phyloP scores from a whole-genome alignment of 2,113 vertebrate genomes.

The Sinocyclocheilus anophthalmus region DNA sequence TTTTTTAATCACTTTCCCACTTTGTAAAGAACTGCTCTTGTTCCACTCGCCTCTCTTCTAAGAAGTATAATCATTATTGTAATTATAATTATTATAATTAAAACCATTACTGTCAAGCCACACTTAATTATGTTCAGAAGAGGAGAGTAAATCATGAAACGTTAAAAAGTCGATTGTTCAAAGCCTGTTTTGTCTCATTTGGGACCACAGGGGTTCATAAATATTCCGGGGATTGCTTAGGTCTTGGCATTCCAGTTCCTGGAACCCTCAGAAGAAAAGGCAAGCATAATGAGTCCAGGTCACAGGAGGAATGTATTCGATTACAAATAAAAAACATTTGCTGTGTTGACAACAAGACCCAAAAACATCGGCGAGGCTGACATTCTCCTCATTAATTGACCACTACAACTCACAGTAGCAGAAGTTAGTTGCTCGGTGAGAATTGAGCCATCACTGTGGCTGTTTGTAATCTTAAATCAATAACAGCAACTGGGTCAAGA shows the following conservation, averaged over 20 bases:
- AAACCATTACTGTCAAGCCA: constrained; percentile 29
- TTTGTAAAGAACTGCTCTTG: background rate
- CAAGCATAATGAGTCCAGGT: constrained; percentile 28
- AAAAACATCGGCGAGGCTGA: constrained; percentile 21
- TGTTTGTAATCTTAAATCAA: constrained; percentile 47
- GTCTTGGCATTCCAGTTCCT: constrained; percentile 32
- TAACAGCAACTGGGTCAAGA: constrained; percentile 36
- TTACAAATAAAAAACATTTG: constrained; percentile 33
- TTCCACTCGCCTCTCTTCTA: constrained; percentile 9
- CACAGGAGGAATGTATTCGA: background rate
- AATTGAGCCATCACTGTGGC: constrained; percentile 26
- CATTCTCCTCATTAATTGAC: constrained; percentile 50
- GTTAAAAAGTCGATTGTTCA: constrained; percentile 38
- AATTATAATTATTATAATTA: constrained; percentile 42
- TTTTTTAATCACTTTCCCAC: background rate
- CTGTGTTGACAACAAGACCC: background rate
- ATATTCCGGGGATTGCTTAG: constrained; percentile 14
- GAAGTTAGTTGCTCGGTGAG: constrained; percentile 35
- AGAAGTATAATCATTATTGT: constrained; percentile 30
- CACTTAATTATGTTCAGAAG: constrained; percentile 32
- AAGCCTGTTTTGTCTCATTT: constrained; percentile 21
- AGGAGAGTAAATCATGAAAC: constrained; percentile 6
- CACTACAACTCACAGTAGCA: constrained; percentile 35
- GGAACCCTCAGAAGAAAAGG: constrained; percentile 33
- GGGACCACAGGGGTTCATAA: constrained; percentile 17